These are phyloP conservation scores for Drosophila mayri DNA, from an alignment of 1,140 invertebrate genomes.

Conservation along the genomic window DNA sequence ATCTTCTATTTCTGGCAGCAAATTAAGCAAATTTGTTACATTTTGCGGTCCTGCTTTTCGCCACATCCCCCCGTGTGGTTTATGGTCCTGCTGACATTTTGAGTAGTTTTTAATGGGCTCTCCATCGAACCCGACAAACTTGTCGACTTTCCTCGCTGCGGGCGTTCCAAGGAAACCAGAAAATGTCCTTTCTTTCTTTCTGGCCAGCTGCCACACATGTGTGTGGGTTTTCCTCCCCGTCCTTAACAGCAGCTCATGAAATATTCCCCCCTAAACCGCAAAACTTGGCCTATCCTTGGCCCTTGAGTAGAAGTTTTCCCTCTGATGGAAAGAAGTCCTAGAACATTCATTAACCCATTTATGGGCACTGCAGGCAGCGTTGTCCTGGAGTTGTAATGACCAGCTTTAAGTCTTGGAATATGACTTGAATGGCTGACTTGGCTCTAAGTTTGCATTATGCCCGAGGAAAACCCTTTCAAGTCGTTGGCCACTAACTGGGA, in stretches of 20 bases:
- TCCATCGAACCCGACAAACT: slow-evolving; percentile 56
- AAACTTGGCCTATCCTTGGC: slow-evolving; percentile 40
- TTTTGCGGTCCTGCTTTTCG: slow-evolving; percentile 28
- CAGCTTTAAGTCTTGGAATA: slow-evolving; percentile 26
- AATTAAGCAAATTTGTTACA: slow-evolving; percentile 71
- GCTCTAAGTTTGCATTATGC: slow-evolving; percentile 62
- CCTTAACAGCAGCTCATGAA: slow-evolving; percentile 10
- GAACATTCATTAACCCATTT: slow-evolving; percentile 63
- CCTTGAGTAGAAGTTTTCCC: background rate
- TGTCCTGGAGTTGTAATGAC: slow-evolving; percentile 41
- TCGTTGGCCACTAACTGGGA: slow-evolving; percentile 62
- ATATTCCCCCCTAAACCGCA: slow-evolving; percentile 25
- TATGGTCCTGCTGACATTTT: slow-evolving; percentile 69
- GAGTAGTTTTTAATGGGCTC: slow-evolving; percentile 78
- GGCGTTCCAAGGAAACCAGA: slow-evolving; percentile 38
- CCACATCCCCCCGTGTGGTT: slow-evolving; percentile 32
- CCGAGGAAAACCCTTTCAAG: slow-evolving; percentile 70
- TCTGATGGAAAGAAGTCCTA: background rate
- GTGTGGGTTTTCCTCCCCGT: background rate
- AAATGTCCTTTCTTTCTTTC: slow-evolving; percentile 34
- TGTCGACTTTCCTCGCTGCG: slow-evolving; percentile 59
- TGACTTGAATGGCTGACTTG: background rate
- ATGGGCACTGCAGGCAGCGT: slow-evolving; percentile 58
- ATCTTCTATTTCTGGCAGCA: slow-evolving; percentile 21
- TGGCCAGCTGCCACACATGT: slow-evolving; percentile 34